These are phyloP conservation scores for Centruroides vittatus DNA, from an alignment of 1,140 invertebrate genomes.

Conservation along the genomic window DNA sequence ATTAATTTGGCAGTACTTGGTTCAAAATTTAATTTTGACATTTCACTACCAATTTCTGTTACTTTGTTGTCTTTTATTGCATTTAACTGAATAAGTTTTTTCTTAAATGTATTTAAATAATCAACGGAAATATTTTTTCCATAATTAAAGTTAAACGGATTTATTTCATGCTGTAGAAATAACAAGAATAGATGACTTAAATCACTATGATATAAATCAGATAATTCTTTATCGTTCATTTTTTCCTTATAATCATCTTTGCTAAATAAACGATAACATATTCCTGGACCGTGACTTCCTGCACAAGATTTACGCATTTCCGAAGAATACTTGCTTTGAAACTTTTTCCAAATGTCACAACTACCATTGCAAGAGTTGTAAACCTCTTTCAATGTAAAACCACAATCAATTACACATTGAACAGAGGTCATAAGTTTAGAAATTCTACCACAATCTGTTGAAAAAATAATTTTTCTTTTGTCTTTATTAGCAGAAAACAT, in stretches of 20 bases:
- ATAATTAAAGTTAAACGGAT: conserved; percentile 45
- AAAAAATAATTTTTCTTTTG: conserved; percentile 83
- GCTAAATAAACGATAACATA: conserved; percentile 70
- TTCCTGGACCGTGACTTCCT: conserved; percentile 48
- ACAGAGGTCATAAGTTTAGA: conserved; percentile 97
- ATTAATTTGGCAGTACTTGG: conserved; percentile 79
- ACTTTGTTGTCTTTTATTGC: conserved; percentile 67
- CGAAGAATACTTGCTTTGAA: conserved; percentile 42
- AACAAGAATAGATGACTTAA: conserved; percentile 74
- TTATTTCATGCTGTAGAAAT: conserved; percentile 87
- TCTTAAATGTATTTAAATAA: conserved; percentile 65
- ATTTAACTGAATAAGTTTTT: conserved; percentile 69
- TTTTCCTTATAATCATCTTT: conserved; percentile 66
- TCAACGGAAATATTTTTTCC: conserved; percentile 58
- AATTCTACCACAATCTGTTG: conserved; percentile 97
- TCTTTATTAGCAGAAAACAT: conserved; percentile 39
- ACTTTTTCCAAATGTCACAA: no score
- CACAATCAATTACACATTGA: conserved; percentile 93
- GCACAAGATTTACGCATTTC: conserved; percentile 92
- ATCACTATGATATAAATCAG: conserved; percentile 85
- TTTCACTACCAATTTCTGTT: conserved; percentile 60
- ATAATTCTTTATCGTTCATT: conserved; percentile 54
- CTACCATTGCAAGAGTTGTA: conserved; percentile 95
- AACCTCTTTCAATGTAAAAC: conserved; percentile 47
- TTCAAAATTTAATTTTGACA: conserved; percentile 82